Evolutionary conservation across 1,140 invertebrate genomes (phyloP), one percentile per base, ranked within the genome.

Genomic region (Orussus abietinus): DNA sequence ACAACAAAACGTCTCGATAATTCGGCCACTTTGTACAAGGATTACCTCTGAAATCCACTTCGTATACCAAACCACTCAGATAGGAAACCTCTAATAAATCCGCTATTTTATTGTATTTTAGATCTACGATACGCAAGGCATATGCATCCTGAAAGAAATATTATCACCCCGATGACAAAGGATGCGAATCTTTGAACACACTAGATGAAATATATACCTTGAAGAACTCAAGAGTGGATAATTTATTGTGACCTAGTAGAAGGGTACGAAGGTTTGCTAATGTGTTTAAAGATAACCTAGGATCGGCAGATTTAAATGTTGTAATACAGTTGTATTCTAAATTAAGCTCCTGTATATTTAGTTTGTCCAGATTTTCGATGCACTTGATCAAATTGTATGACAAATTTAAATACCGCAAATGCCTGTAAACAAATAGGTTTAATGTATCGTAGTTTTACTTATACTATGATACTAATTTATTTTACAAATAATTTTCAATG

Each of bases 1-100:
- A 57, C 38, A 64, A 32, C 18, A 65, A 7, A 12, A 57, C 46
- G 11, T 56, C 54, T 54, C 49, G 57, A 38, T 65, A 65, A 47
- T 55, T 62, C n/a, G 61, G 57, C 62, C 62, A 65, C n/a, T 58
- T 55, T 9, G 50, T 62, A 17, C 62, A 65, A 17, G 39, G 21
- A 47, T 65, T 65, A 2, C 59, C 61, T 35, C 51, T 38, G 4
- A 65, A 40, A 30, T 65, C 61, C 30, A 65, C 28, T 30, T 65
- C 52, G 17, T 47, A 37, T 32, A 64, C 42, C 5, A 42, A 48
- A 15, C 55, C 49, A n/a, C 43, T 55, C 2, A 60, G 26, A 36
- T 62, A 47, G 15, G 49, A 42, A 13, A 65, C 15, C 47, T 63
- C 59, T 31, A 62, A 19, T 10, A 65, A 34, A 38, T 65, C 61